Evolutionary conservation across 1,140 invertebrate genomes (phyloP).

Genomic region (Neomicropteryx cornuta): DNA sequence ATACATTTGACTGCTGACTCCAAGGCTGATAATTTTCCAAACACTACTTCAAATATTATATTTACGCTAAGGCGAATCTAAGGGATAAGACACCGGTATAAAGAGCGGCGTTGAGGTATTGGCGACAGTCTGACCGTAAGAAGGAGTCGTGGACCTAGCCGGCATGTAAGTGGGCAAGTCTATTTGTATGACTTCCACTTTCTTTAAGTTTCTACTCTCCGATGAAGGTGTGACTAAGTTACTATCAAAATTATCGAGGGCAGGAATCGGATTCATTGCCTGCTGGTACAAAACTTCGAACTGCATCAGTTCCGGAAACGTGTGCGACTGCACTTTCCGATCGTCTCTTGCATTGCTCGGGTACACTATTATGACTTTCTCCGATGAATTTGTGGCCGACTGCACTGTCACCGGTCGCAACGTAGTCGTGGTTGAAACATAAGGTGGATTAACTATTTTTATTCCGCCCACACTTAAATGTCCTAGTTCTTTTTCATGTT

Average conservation of each 20-base stretch:
- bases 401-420: conserved; percentile 30
- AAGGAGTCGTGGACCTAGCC: conserved; percentile 17
- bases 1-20: too few species aligned
- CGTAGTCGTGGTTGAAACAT: conserved; percentile 28
- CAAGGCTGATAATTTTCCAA: too few species aligned
- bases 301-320: conserved; percentile 33
- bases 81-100: conserved; percentile 15
- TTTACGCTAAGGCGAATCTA: too few species aligned
- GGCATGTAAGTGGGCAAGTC: conserved; percentile 36
- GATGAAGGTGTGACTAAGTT: conserved; percentile 8
- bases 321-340: conserved; percentile 34
- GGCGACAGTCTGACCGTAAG: too few species aligned
- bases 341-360: conserved; percentile 36
- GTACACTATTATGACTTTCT: conserved; percentile 38
- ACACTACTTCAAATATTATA: too few species aligned
- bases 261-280: conserved; percentile 17
- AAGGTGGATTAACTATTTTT: conserved; percentile 25
- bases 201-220: conserved; percentile 4
- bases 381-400: conserved; percentile 20
- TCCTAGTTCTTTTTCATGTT: too few species aligned
- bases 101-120: conserved; percentile 12
- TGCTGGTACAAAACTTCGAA: conserved; percentile 35
- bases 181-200: conserved; percentile 19
- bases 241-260: conserved; percentile 9
- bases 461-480: conserved; percentile 24